phyloP scores from a whole-genome alignment of 1,140 invertebrate genomes.

The Marisa cornuarietis region DNA sequence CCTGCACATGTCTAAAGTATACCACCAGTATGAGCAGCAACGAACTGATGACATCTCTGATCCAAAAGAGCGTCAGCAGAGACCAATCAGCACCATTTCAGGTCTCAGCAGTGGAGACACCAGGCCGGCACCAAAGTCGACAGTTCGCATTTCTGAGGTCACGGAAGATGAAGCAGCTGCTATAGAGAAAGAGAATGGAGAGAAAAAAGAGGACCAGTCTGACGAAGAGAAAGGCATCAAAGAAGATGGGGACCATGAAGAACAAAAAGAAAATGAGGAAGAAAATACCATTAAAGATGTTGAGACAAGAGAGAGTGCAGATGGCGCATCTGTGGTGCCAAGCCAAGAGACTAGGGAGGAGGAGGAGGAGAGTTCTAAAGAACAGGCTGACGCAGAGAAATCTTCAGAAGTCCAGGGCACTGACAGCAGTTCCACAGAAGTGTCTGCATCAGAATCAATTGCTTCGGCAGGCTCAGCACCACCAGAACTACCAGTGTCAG shows the following conservation, averaged over 20 bases:
- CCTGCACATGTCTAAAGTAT: conserved; percentile 75
- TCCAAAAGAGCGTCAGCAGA: conserved; percentile 87
- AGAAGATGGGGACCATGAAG: background rate
- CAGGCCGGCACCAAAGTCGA: conserved; percentile 47
- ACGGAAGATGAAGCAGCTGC: conserved; percentile 35
- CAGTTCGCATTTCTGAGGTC: conserved; percentile 58
- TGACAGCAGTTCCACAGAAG: no score
- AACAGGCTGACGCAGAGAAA: no score
- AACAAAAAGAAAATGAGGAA: conserved; percentile 1
- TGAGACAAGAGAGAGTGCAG: conserved; percentile 1
- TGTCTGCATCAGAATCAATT: no score
- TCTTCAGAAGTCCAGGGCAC: no score
- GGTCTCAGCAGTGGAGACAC: conserved; percentile 67
- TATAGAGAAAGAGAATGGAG: conserved; percentile 11
- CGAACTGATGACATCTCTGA: conserved; percentile 94
- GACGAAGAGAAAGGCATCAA: background rate
- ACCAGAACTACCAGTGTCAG: no score
- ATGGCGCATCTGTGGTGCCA: background rate
- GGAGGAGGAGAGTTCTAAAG: conserved; percentile 17
- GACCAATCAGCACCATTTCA: conserved; percentile 95
- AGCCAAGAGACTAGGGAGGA: conserved; percentile 7
- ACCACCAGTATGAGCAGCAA: conserved; percentile 94
- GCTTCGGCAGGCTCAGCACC: no score
- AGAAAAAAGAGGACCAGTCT: conserved; percentile 6
- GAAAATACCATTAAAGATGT: background rate